Evolutionary conservation across 53 echinoderm and acorn worm genomes (phyloP).

Genomic region (Holothuria leucospilota): DNA sequence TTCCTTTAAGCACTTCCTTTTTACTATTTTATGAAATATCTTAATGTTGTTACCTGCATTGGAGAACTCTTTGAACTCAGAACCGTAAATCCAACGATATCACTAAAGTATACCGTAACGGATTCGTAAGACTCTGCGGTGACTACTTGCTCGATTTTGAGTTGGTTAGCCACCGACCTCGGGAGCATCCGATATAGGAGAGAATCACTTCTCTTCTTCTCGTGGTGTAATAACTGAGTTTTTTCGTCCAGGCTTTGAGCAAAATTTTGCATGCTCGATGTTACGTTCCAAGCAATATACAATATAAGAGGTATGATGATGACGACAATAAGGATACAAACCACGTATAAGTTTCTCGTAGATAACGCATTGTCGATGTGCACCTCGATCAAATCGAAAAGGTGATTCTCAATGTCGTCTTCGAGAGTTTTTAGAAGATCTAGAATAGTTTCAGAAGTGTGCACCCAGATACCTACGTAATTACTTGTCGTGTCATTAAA

Average conservation of each 20-base stretch:
- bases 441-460: constrained; percentile 54
- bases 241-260: constrained; percentile 65
- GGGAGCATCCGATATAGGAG: constrained; percentile 86
- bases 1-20: no score
- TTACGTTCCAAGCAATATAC: constrained; percentile 58
- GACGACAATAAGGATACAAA: constrained; percentile 25
- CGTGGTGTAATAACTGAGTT: constrained; percentile 68
- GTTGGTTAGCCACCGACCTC: constrained; percentile 75
- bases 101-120: constrained; percentile 87
- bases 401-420: constrained; percentile 23
- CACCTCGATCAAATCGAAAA: constrained; percentile 36
- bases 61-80: constrained; percentile 69
- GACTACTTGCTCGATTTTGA: constrained; percentile 69
- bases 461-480: constrained; percentile 46
- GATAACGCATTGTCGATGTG: background rate
- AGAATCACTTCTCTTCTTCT: constrained; percentile 80
- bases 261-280: constrained; percentile 66
- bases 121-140: constrained; percentile 72
- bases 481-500: constrained; percentile 25
- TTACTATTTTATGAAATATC: no score
- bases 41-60: constrained; percentile 61
- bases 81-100: constrained; percentile 82
- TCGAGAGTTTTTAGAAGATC: constrained; percentile 49
- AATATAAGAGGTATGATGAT: constrained; percentile 64
- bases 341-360: background rate